Base-by-base conservation (phyloP, 1,140 invertebrate genomes). In the Oreohelix idahoensis region DNA sequence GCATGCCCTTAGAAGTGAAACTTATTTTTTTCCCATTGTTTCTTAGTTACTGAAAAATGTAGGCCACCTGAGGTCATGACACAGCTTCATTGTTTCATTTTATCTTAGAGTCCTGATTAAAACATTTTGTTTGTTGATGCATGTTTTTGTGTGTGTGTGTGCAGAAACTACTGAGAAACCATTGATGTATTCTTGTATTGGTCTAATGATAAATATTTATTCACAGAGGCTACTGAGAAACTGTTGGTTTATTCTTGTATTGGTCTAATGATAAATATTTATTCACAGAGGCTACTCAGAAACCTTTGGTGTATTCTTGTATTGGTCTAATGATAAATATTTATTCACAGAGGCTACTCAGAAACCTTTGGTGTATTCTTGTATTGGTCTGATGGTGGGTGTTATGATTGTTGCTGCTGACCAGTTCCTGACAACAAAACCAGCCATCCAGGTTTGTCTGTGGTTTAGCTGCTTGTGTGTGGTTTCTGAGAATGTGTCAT, bases 291-390 rank as follows among this genome's bases (percentile, higher is more conserved):
- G 95, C 95, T 91, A 94, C 95, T 87, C 95, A 96, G 90, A 94
- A 95, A 83, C 95, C 96, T 17, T 96, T 95, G 95, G 91, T 96
- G 32, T 95, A 95, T 84, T 95, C 95, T 86, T 95, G 95, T 36
- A 91, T 96, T 86, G 96, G 96, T 70, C 36, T 49, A 2, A 70
- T 63, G 23, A 74, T 4, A 35, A n/a, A 83, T 42, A 45, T 83
- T 35, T 84, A 58, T 58, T 74, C 94, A 84, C 91, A 95, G 95
- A 93, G 81, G 95, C 95, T 91, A 94, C 95, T 87, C 95, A 96
- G 90, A 94, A 95, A 83, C 95, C 96, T 17, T 96, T 95, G 95
- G 91, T 96, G 32, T 95, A 95, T 84, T 95, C 95, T 86, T 95
- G 95, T 36, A 91, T 96, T 86, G 96, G 96, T 70, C 94, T 96